phyloP scores from a whole-genome alignment of 2,888 invertebrate species.

The Shargacucullia verbasci region DNA sequence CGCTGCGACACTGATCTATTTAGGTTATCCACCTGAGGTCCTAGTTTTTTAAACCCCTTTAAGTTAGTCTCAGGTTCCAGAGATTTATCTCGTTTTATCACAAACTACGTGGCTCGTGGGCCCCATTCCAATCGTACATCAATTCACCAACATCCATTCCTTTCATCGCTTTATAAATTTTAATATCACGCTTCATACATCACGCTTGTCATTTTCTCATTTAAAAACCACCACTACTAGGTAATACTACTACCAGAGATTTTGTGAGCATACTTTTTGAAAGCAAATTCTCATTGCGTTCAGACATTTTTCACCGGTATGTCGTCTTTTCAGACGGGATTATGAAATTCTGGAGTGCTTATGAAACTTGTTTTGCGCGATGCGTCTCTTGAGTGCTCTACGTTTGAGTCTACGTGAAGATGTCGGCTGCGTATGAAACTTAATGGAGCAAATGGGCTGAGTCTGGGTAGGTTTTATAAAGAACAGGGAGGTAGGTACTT shows the following conservation, averaged over 20 bases:
- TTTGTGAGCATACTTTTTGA: constrained; percentile 14
- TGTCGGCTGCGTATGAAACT: constrained; percentile 22
- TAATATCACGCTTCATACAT: constrained; percentile 18
- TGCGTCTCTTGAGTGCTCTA: constrained; percentile 57
- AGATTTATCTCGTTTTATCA: not conserved
- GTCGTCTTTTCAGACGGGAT: constrained; percentile 40
- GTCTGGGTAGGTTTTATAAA: constrained; percentile 7
- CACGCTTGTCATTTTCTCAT: constrained; percentile 8
- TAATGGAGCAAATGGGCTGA: constrained; percentile 31
- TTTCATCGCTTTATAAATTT: constrained; percentile 6
- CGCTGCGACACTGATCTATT: too few relatives aligned
- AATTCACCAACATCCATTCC: too few relatives aligned
- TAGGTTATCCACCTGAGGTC: too few relatives aligned
- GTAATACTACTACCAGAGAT: constrained; percentile 8
- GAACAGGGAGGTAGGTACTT: not conserved
- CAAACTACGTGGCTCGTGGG: constrained; percentile 2
- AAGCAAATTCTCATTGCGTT: constrained; percentile 37
- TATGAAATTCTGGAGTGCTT: constrained; percentile 54
- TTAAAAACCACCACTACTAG: constrained; percentile 2
- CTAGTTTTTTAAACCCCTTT: too few relatives aligned
- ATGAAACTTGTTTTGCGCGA: constrained; percentile 52
- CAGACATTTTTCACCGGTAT: constrained; percentile 42
- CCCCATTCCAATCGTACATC: constrained; percentile 1
- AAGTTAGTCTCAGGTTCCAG: too few relatives aligned
- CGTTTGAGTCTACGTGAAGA: constrained; percentile 44